Base-by-base conservation (phyloP, 2,797 vertebrate genomes). In the Cyclopterus lumpus region DNA sequence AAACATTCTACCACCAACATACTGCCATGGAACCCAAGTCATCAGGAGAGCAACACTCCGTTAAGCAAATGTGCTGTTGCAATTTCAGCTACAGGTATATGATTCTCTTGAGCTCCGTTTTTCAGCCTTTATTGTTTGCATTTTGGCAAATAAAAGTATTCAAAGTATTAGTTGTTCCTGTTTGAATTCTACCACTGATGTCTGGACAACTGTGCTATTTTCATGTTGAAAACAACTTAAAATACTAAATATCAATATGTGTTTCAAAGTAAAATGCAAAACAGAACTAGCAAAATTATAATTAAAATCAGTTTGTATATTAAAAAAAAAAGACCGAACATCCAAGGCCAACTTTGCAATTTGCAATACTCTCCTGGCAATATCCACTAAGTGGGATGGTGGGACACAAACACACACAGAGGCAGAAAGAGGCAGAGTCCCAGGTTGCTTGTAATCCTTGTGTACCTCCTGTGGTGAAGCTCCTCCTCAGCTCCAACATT, bases 361-460 rank as follows among this genome's bases (percentile, higher is more conserved):
- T 34, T 46, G n/a, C 16, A 22, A 20, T 36, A 6, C 18, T 34
- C 14, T 36, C 1, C 64, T 54, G 67, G 49, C 32, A 40, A 67
- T 48, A 59, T 64, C 72, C 44, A 62, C 10, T 66, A 65, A 69
- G 51, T 49, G 28, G 36, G 34, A n/a, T 66, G 42, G 59, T 73
- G 77, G 58, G 22, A 18, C 48, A 70, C 20, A 36, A 51, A 68
- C n/a, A 69, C 51, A 71, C 46, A 58, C 95, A 96, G 96, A 96
- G 97, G 97, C 97, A 98, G 97, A 97, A 97, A 98, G 97, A 89
- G 97, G 97, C 97, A 98, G 97, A 99, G 97, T 97, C 96, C 96
- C 96, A 95, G 96, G 97, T 97, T 97, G 91, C 97, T 97, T 97
- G 97, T 98, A 99, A 99, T 99, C 97, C 97, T 94, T 89, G 93